A percentile compares a stretch with the other conserved stretches of the same genome.
Evolutionary conservation across 1,140 invertebrate genomes (phyloP).

Genomic region (Drosophila quadrilineata): DNA sequence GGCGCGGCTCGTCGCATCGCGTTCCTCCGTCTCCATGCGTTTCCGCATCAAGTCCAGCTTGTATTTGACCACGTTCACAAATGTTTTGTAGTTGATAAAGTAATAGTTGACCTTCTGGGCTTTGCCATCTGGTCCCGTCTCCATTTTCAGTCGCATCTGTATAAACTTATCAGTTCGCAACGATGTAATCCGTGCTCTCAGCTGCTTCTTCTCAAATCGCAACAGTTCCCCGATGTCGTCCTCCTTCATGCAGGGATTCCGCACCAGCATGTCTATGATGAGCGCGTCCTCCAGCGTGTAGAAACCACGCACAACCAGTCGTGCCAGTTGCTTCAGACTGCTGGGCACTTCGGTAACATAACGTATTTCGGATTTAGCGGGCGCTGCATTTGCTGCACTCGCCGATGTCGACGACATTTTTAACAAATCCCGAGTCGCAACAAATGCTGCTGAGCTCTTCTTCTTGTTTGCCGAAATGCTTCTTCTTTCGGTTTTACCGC

Average conservation of each 20-base stretch:
- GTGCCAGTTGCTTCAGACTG: constrained; percentile 93
- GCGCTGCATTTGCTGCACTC: constrained; percentile 45
- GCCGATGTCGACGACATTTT: constrained; percentile 66
- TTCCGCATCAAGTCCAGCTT: constrained; percentile 97
- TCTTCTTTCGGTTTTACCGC: constrained; percentile 3
- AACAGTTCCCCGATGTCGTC: constrained; percentile 96
- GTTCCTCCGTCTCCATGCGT: constrained; percentile 96
- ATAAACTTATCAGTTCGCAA: constrained; percentile 97
- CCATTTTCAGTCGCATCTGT: constrained; percentile 95
- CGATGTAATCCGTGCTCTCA: constrained; percentile 86
- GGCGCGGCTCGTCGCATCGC: constrained; percentile 93
- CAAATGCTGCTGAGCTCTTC: constrained; percentile 6
- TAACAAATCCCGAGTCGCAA: background rate
- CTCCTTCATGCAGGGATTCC: constrained; percentile 98
- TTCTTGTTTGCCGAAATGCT: background rate
- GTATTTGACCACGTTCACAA: constrained; percentile 98
- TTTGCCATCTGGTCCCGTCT: constrained; percentile 97
- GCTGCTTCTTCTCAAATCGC: constrained; percentile 97
- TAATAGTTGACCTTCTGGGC: constrained; percentile 98
- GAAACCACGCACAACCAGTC: constrained; percentile 95
- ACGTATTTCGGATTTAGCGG: constrained; percentile 55
- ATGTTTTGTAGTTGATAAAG: constrained; percentile 98
- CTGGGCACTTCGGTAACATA: constrained; percentile 92
- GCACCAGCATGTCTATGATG: constrained; percentile 96
- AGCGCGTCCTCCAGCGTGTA: constrained; percentile 96